These are phyloP conservation scores for Lophotriccus pileatus DNA, from an alignment of 2,797 vertebrate genomes.

Conservation along the genomic window DNA sequence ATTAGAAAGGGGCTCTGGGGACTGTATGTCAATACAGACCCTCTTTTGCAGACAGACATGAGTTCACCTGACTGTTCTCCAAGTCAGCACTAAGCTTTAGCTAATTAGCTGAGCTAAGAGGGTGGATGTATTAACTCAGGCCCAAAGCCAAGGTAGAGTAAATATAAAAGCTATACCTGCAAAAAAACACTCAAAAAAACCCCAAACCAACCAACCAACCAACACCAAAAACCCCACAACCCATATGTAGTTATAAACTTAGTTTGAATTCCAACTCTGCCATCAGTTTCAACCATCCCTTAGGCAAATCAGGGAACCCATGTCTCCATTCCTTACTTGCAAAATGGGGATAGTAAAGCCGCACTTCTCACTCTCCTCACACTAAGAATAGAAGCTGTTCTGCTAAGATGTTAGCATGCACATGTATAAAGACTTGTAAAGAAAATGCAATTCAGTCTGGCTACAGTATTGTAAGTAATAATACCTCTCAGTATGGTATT, in stretches of 20 bases:
- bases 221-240: background rate
- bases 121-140: background rate
- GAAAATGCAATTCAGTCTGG: background rate
- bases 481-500: background rate
- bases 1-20: background rate
- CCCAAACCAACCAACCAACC: background rate
- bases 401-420: background rate
- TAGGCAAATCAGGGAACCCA: background rate
- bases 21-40: background rate
- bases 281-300: background rate
- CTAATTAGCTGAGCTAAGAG: background rate
- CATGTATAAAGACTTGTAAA: background rate
- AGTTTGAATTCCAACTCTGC: background rate
- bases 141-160: background rate
- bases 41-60: constrained; percentile 10
- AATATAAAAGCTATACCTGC: background rate
- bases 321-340: background rate
- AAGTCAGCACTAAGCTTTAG: background rate
- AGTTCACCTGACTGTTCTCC: constrained; percentile 28
- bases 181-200: background rate
- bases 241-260: background rate
- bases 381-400: background rate
- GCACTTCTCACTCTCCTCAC: background rate
- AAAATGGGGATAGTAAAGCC: background rate
- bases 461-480: background rate